Conservation (phyloP, 2,888 invertebrate genomes). For the Parnassius mnemosyne region DNA sequence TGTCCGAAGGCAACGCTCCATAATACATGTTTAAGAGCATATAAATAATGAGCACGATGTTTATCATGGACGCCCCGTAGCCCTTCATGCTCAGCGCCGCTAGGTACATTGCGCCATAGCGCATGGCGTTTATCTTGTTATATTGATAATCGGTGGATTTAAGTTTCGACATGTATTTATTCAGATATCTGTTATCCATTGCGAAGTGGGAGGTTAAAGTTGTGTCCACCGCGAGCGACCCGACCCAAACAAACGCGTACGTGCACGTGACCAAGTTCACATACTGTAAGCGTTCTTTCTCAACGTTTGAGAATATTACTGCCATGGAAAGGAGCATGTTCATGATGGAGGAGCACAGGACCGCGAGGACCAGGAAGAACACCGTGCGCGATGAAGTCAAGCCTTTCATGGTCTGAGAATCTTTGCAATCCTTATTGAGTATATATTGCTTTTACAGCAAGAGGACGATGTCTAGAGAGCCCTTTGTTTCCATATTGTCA, state of each 20-base stretch:
- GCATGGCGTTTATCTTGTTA: background rate
- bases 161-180: no score
- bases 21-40: no score
- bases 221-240: background rate
- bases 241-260: background rate
- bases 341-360: background rate
- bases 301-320: background rate
- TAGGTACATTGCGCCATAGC: background rate
- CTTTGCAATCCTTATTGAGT: no score
- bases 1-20: no score
- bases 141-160: no score
- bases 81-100: background rate
- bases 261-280: background rate
- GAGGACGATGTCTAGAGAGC: no score
- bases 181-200: background rate
- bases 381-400: no score
- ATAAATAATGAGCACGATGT: no score
- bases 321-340: background rate
- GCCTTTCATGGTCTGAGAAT: no score
- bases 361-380: background rate
- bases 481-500: no score
- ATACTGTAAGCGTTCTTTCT: background rate
- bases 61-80: no score
- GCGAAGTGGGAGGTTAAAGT: background rate
- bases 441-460: no score